phyloP scores from a whole-genome alignment of 2,888 invertebrate genomes.

The Melipona bicolor region DNA sequence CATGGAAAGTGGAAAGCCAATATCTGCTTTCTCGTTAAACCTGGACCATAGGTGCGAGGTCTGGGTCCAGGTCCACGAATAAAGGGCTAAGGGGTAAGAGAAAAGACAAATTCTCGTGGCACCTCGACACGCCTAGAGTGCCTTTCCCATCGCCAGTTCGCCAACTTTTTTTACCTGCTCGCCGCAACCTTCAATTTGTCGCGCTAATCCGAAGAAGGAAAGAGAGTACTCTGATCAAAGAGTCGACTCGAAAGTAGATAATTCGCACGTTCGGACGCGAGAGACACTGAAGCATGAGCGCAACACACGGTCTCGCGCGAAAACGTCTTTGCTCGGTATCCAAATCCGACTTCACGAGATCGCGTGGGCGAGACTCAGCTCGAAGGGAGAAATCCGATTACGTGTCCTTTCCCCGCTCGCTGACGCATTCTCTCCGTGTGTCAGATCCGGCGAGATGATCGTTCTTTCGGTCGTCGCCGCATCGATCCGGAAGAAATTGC shows the following conservation, averaged over 20 bases:
- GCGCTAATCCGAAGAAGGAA: not conserved
- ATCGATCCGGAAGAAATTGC: too few relatives aligned
- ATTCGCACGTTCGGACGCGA: not conserved
- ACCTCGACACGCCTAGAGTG: too few relatives aligned
- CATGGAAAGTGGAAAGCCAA: constrained; percentile 29
- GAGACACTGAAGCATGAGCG: too few relatives aligned
- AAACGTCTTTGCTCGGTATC: constrained; percentile 14
- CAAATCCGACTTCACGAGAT: constrained; percentile 51
- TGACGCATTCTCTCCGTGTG: not conserved
- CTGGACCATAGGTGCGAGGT: not conserved
- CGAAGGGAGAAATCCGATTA: constrained; percentile 54
- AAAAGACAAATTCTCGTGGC: not conserved
- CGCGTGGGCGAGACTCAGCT: constrained; percentile 38
- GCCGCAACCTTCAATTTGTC: not conserved
- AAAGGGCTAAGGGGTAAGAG: too few relatives aligned
- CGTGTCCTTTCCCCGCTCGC: constrained; percentile 5
- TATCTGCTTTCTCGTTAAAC: constrained; percentile 17
- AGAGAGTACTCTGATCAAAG: not conserved
- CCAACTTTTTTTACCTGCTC: not conserved
- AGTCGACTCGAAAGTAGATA: not conserved
- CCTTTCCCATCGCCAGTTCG: not conserved
- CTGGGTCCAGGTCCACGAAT: not conserved
- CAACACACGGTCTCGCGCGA: too few relatives aligned
- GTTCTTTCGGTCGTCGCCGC: not conserved
- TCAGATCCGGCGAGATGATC: not conserved